Percentiles rank a stretch among this genome's conserved stretches.
Conservation (phyloP, 1,140 invertebrate species). For the Hyphantria cunea region DNA sequence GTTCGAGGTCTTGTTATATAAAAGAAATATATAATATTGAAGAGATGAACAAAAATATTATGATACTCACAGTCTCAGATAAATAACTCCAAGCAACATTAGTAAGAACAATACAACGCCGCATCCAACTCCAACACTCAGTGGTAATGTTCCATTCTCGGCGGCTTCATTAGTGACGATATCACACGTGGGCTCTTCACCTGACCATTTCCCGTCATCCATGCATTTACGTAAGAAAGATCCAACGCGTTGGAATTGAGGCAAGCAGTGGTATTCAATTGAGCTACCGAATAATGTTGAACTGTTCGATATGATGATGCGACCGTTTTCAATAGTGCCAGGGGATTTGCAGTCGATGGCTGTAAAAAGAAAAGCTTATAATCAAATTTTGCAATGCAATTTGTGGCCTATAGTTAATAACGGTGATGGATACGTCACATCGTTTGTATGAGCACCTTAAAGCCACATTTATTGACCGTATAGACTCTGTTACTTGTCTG, state of each 20-base stretch:
- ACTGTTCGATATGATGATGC: constrained; percentile 92
- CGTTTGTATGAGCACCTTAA: too few species aligned
- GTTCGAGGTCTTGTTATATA: too few species aligned
- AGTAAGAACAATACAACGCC: constrained; percentile 89
- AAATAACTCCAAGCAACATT: constrained; percentile 88
- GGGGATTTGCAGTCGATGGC: constrained; percentile 93
- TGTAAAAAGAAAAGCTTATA: constrained; percentile 55
- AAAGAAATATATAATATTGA: too few species aligned
- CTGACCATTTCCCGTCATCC: constrained; percentile 92
- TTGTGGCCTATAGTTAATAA: too few species aligned
- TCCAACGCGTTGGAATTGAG: constrained; percentile 90
- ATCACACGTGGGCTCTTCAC: constrained; percentile 90
- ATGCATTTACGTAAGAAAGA: constrained; percentile 91
- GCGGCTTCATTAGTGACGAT: constrained; percentile 84
- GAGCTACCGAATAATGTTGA: constrained; percentile 90
- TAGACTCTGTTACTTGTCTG: too few species aligned
- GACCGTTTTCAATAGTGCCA: constrained; percentile 89
- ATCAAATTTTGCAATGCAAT: too few species aligned
- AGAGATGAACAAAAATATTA: too few species aligned
- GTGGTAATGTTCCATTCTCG: constrained; percentile 87
- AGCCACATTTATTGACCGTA: too few species aligned
- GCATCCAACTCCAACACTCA: constrained; percentile 90
- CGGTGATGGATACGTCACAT: too few species aligned
- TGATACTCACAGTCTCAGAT: constrained; percentile 87
- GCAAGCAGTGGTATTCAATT: constrained; percentile 94